These are phyloP conservation scores for Hipparchia sbordonii DNA, from an alignment of 2,888 invertebrate species.

Conservation along the genomic window DNA sequence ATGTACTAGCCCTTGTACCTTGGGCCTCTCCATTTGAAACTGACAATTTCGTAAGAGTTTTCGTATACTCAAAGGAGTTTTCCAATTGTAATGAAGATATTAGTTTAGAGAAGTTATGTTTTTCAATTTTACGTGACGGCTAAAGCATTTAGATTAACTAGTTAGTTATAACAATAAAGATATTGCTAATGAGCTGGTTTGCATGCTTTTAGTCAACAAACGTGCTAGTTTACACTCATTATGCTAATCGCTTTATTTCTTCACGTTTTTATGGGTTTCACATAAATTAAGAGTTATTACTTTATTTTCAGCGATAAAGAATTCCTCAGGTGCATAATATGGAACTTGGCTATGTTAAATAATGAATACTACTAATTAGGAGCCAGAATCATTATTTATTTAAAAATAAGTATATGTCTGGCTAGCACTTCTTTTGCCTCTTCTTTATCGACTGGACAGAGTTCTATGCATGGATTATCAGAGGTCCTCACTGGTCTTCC, in stretches of 20 bases:
- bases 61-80: too few relatives aligned
- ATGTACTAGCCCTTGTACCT: too few relatives aligned
- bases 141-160: conserved; percentile 5
- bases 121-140: conserved; percentile 22
- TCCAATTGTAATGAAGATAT: not conserved
- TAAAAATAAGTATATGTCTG: too few relatives aligned
- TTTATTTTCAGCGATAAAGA: not conserved
- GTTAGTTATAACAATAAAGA: conserved; percentile 19
- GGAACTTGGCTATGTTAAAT: too few relatives aligned
- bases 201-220: conserved; percentile 11
- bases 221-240: conserved; percentile 29
- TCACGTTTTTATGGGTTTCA: not conserved
- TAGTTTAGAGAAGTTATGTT: not conserved
- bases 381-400: too few relatives aligned
- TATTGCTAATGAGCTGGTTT: conserved; percentile 33
- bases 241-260: conserved; percentile 21
- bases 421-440: too few relatives aligned
- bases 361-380: too few relatives aligned
- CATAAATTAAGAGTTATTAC: not conserved
- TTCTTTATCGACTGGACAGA: too few relatives aligned
- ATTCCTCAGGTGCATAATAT: not conserved
- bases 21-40: not conserved
- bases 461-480: too few relatives aligned
- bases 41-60: not conserved
- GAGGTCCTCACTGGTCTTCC: too few relatives aligned